Conservation (phyloP, 2,888 invertebrate genomes). For the Drosophila mimica region DNA sequence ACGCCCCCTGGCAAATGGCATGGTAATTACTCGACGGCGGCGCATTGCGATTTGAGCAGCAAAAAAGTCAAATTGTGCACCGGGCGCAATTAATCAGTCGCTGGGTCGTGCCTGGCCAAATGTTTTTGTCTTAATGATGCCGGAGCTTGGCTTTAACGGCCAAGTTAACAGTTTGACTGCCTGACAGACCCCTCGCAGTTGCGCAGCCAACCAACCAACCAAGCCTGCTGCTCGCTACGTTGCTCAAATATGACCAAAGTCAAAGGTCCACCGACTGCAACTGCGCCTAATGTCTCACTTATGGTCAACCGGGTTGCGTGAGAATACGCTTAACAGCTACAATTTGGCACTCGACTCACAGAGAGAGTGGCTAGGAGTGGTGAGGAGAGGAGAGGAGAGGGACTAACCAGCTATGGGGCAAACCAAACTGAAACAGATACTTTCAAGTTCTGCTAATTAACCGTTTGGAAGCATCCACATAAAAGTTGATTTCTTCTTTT, state of each 20-base stretch:
- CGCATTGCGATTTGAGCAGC: slow-evolving; percentile 73
- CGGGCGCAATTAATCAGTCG: slow-evolving; percentile 74
- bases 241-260: slow-evolving; percentile 75
- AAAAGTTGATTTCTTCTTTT: not conserved
- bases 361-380: not conserved
- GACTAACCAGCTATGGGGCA: too few species aligned
- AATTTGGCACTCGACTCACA: slow-evolving; percentile 9
- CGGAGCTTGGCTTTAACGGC: slow-evolving; percentile 52
- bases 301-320: slow-evolving; percentile 63
- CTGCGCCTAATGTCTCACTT: slow-evolving; percentile 78
- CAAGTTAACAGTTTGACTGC: slow-evolving; percentile 36
- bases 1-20: slow-evolving; percentile 54
- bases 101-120: slow-evolving; percentile 78
- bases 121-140: slow-evolving; percentile 78
- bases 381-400: not conserved
- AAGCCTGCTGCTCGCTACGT: slow-evolving; percentile 26
- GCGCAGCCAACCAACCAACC: slow-evolving; percentile 3
- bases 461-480: not conserved
- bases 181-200: slow-evolving; percentile 3
- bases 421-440: slow-evolving; percentile 11
- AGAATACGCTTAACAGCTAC: slow-evolving; percentile 39
- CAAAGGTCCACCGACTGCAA: slow-evolving; percentile 72
- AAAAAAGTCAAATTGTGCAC: slow-evolving; percentile 80
- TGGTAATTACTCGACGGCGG: slow-evolving; percentile 71
- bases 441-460: slow-evolving; percentile 3